Evolutionary conservation across 2,113 vertebrate species (phyloP).

Genomic region (Pseudolaguvia tuberculata): DNA sequence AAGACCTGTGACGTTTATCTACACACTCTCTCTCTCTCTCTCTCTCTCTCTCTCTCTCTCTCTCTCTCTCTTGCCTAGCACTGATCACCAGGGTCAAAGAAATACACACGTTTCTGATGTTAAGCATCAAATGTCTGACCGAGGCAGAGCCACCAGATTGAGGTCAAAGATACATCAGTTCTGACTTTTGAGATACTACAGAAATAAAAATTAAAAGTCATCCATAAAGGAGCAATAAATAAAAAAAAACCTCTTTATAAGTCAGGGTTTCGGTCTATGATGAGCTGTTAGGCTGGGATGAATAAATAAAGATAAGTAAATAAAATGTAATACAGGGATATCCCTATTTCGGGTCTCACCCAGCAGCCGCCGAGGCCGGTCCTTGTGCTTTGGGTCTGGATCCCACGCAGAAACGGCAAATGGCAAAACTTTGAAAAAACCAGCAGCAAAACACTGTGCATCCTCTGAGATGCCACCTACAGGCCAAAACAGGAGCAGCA

Average conservation of each 20-base stretch:
- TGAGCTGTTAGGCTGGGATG: no score
- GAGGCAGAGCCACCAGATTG: not conserved
- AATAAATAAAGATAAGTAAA: not conserved
- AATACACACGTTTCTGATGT: conserved; percentile 27
- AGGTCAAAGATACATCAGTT: not conserved
- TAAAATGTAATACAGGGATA: not conserved
- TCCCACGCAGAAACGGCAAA: conserved; percentile 79
- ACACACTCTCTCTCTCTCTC: conserved; percentile 29
- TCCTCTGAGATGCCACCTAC: conserved; percentile 89
- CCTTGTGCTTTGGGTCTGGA: conserved; percentile 87
- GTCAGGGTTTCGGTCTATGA: no score
- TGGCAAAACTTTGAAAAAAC: conserved; percentile 90
- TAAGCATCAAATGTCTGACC: conserved; percentile 21
- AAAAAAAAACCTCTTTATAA: no score
- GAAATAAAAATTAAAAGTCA: not conserved
- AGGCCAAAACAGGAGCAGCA: not conserved
- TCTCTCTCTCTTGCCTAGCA: conserved; percentile 8
- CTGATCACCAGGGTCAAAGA: not conserved
- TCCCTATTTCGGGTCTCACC: conserved; percentile 62
- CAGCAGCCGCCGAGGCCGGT: conserved; percentile 80
- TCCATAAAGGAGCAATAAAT: not conserved
- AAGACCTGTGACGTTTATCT: conserved; percentile 12
- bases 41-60: no score
- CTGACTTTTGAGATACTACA: not conserved
- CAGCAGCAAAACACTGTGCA: conserved; percentile 92